Evolutionary conservation across 2,113 vertebrate genomes (phyloP).

Genomic region (Grus americana): DNA sequence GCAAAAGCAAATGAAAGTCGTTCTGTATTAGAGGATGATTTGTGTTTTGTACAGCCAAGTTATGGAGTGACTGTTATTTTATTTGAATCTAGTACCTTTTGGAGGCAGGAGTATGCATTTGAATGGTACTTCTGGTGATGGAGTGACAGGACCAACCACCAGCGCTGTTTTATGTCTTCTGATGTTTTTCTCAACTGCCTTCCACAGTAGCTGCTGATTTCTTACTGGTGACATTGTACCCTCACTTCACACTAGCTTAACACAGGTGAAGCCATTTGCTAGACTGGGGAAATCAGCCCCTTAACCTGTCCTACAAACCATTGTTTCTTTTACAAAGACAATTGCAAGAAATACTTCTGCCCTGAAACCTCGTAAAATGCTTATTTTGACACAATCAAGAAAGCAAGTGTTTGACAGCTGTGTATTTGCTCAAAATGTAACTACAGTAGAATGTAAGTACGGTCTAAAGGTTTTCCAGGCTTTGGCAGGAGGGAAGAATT

Average conservation of each 20-base stretch:
- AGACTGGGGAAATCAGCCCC: background rate
- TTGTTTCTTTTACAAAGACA: background rate
- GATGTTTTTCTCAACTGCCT: background rate
- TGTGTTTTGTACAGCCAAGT: background rate
- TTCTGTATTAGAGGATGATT: background rate
- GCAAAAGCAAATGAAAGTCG: background rate
- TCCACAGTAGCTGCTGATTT: background rate
- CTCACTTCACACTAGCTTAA: background rate
- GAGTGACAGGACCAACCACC: background rate
- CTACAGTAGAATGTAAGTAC: background rate
- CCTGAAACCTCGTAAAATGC: background rate
- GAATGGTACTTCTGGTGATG: background rate
- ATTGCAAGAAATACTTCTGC: background rate
- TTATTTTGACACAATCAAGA: background rate
- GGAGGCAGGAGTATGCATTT: background rate
- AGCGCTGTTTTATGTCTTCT: background rate
- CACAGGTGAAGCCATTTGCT: background rate
- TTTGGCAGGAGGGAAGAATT: background rate
- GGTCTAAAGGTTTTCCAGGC: background rate
- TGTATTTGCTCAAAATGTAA: background rate
- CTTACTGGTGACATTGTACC: background rate
- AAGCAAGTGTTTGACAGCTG: background rate
- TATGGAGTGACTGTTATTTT: background rate
- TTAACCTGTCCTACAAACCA: background rate
- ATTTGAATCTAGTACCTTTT: background rate